phyloP scores from a whole-genome alignment of 2,888 invertebrate genomes.

The Euzetes globulus region DNA sequence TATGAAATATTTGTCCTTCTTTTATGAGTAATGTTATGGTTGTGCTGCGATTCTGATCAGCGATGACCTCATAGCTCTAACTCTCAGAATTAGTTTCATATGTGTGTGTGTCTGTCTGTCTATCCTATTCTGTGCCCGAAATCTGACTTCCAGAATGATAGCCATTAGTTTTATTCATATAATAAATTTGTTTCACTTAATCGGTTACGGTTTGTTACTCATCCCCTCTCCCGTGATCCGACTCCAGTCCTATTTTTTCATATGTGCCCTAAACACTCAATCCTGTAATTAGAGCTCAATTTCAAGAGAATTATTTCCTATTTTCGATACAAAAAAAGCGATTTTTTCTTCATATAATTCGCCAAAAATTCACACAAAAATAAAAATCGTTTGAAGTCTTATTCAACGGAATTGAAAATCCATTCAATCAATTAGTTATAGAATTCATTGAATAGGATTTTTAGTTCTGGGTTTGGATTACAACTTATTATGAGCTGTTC shows the following conservation, averaged over 20 bases:
- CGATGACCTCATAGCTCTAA: not conserved
- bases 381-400: no score
- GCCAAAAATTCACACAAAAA: no score
- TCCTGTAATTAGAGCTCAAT: not conserved
- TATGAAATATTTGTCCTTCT: not conserved
- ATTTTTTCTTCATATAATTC: not conserved
- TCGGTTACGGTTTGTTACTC: slow-evolving; percentile 14
- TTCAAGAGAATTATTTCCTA: no score
- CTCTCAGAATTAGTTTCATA: not conserved
- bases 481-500: no score
- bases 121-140: not conserved
- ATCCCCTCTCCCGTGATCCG: not conserved
- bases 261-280: not conserved
- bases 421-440: no score
- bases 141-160: not conserved
- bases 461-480: no score
- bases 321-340: no score
- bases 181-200: slow-evolving; percentile 10
- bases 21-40: not conserved
- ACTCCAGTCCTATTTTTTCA: not conserved
- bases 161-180: not conserved
- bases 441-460: no score
- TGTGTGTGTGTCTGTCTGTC: not conserved
- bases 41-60: not conserved
- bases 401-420: no score